Evolutionary conservation across 1,140 invertebrate species (phyloP), one percentile per base, ranked within the genome.

Genomic region (Melipona quadrifasciata): DNA sequence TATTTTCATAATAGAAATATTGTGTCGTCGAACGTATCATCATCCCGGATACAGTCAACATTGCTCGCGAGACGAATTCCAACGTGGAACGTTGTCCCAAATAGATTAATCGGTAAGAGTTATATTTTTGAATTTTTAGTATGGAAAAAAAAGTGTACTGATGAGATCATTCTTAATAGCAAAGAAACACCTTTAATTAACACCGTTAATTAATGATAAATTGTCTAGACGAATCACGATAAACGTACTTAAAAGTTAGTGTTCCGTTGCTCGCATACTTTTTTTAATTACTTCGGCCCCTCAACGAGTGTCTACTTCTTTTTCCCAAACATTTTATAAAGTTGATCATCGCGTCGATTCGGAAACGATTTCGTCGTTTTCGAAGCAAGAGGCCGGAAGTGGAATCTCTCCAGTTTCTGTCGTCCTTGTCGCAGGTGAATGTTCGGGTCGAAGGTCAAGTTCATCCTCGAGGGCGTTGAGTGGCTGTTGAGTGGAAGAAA

Each of bases 361-460:
- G 39, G 47, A 79, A 80, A 86, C 58, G 34, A 34, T 27, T 27
- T 19, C 17, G 17, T 79, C 84, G n/a, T 58, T 70, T 39, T 21
- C 27, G 64, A 65, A 61, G 77, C 55, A n/a, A 79, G 86, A 47
- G 39, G 80, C 84, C 87, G 90, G 91, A 92, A 91, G 82, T 87
- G 70, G 81, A 87, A 82, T 85, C 78, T 80, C 65, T 51, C n/a
- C 70, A 83, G 64, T 84, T 91, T 89, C 87, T 76, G 85, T 74
- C 82, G 90, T 90, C 84, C 84, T 84, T 88, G 80, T 55, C 74
- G 47, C 71, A 72, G 89, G 86, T 91, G 88, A 92, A 91, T 71
- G 90, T 76, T 86, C 87, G 86, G 90, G 87, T 92, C 89, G 88
- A 90, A 92, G 90, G 90, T 90, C 91, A 92, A 90, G 84, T 86